A percentile compares a stretch with the other conserved stretches of the same genome.
These are phyloP conservation scores for Neogale vison DNA, from an alignment of 2,113 vertebrate genomes.

Conservation along the genomic window DNA sequence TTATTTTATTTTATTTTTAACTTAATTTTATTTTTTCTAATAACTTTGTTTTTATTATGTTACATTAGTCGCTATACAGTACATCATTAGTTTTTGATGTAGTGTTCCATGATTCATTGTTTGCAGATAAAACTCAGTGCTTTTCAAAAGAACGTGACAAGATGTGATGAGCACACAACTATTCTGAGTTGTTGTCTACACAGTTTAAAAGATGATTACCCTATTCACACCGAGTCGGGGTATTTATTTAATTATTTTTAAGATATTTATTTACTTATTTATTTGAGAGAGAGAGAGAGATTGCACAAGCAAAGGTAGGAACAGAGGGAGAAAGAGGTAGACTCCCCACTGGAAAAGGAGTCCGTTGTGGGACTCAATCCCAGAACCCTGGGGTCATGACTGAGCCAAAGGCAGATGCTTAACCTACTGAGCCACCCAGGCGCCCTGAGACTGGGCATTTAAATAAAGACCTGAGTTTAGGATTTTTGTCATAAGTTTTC, in stretches of 20 bases:
- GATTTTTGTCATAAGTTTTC: not conserved
- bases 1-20: too few species aligned
- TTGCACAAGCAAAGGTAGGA: not conserved
- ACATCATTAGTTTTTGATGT: too few species aligned
- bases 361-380: rapidly evolving
- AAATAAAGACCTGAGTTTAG: not conserved
- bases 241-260: not conserved
- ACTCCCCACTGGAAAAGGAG: not conserved
- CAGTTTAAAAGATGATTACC: not conserved
- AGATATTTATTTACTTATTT: not conserved
- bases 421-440: not conserved
- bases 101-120: too few species aligned
- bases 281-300: not conserved
- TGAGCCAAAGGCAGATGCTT: not conserved
- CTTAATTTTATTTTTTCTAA: too few species aligned
- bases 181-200: not conserved
- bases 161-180: not conserved
- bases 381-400: not conserved
- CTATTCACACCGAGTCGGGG: not conserved
- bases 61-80: too few species aligned
- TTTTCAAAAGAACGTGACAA: not conserved
- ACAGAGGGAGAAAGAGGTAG: not conserved
- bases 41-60: too few species aligned
- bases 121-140: too few species aligned
- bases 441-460: not conserved